Percentiles rank a stretch among this genome's conserved stretches.
Evolutionary conservation across 2,113 vertebrate genomes (phyloP).

Genomic region (Mola mola): DNA sequence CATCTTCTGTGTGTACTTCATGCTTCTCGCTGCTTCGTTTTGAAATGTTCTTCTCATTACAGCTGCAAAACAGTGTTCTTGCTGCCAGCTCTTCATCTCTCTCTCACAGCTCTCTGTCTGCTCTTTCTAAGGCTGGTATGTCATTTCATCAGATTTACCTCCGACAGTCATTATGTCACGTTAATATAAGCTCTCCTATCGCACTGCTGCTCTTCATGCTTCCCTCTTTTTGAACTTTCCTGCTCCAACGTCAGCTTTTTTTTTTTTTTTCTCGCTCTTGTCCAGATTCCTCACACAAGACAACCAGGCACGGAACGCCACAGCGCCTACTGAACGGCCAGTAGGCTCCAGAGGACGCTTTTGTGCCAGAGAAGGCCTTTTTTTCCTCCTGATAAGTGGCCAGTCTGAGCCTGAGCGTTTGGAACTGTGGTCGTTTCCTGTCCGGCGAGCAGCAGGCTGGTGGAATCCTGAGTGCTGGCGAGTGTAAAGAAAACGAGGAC

Average conservation of each 20-base stretch:
- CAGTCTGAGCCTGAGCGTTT: slow-evolving; percentile 20
- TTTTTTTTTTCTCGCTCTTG: slow-evolving; percentile 27
- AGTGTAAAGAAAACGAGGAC: slow-evolving; percentile 52
- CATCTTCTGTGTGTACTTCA: too few species aligned
- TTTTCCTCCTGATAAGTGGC: neutral
- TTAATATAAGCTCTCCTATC: neutral
- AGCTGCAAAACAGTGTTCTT: slow-evolving; percentile 86
- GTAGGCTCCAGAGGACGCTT: slow-evolving; percentile 56
- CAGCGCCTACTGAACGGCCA: slow-evolving; percentile 78
- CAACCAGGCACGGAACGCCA: slow-evolving; percentile 87
- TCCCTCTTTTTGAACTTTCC: neutral
- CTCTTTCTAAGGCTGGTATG: slow-evolving; percentile 90
- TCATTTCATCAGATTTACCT: slow-evolving; percentile 56
- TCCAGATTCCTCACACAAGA: slow-evolving; percentile 84
- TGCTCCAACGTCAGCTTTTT: slow-evolving; percentile 32
- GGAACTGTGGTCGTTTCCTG: slow-evolving; percentile 27
- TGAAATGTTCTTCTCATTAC: slow-evolving; percentile 65
- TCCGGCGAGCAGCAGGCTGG: slow-evolving; percentile 23
- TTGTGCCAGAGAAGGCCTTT: slow-evolving; percentile 48
- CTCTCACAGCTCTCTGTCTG: slow-evolving; percentile 91
- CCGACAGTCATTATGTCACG: slow-evolving; percentile 20
- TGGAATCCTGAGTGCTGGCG: slow-evolving; percentile 53
- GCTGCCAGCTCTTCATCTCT: slow-evolving; percentile 87
- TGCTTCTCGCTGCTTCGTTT: slow-evolving; percentile 8
- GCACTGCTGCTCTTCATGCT: neutral